These are phyloP conservation scores for Notamacropus eugenii DNA, from an alignment of 2,797 vertebrate genomes.

Conservation along the genomic window DNA sequence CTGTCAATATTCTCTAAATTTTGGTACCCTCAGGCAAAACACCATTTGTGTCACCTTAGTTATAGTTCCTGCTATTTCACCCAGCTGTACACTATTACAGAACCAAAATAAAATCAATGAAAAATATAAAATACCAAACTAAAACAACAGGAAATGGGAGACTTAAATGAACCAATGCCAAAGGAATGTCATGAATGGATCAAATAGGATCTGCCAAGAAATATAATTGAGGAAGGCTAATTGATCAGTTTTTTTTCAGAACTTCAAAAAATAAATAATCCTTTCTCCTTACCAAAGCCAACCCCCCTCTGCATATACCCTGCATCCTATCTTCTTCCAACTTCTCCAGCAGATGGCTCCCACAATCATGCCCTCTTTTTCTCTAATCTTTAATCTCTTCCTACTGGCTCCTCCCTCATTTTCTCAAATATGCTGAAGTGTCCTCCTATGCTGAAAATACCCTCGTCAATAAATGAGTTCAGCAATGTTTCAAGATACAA, in stretches of 20 bases:
- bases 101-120: neutral
- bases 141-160: neutral
- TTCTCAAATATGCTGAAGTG: neutral
- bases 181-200: neutral
- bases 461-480: neutral
- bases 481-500: neutral
- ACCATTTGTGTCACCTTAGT: neutral
- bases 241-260: too few species aligned
- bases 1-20: neutral
- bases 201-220: too few species aligned
- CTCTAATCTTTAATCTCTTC: neutral
- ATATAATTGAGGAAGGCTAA: too few species aligned
- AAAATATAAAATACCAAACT: neutral
- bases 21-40: neutral
- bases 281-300: too few species aligned
- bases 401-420: neutral
- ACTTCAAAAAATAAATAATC: too few species aligned
- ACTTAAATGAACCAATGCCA: neutral
- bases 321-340: neutral
- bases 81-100: neutral
- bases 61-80: neutral
- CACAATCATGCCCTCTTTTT: neutral
- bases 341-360: neutral
- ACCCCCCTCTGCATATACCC: neutral
- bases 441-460: neutral